Evolutionary conservation across 2,888 invertebrate genomes (phyloP).

Genomic region (Drosophila leonis): DNA sequence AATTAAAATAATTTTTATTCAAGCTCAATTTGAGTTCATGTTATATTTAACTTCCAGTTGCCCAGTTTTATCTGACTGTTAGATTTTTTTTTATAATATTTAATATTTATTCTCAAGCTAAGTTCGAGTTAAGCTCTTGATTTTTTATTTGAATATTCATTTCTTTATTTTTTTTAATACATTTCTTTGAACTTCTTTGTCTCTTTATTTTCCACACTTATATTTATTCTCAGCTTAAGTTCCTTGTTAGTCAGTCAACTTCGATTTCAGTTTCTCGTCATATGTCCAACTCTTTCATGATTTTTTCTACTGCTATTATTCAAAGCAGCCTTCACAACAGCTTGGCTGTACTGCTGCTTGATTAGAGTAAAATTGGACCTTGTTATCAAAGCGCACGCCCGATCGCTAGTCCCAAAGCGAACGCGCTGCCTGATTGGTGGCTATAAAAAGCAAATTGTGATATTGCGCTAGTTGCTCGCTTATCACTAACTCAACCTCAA

Average conservation of each 20-base stretch:
- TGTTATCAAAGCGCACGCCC: constrained; percentile 67
- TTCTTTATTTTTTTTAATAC: no score
- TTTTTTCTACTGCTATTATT: background rate
- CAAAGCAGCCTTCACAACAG: constrained; percentile 31
- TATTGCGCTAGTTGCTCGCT: constrained; percentile 67
- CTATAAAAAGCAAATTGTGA: constrained; percentile 68
- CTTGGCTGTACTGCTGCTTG: constrained; percentile 18
- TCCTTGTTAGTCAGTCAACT: background rate
- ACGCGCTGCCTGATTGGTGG: constrained; percentile 62
- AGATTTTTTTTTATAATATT: no score
- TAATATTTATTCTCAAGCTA: no score
- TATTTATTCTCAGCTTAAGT: background rate
- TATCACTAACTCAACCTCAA: constrained; percentile 51
- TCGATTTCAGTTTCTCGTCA: background rate
- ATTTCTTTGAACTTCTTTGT: no score
- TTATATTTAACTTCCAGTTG: no score
- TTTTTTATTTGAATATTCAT: no score
- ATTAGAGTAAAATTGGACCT: constrained; percentile 43
- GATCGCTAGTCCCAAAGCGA: constrained; percentile 58
- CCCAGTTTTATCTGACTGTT: no score
- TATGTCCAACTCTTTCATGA: background rate
- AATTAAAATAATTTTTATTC: no score
- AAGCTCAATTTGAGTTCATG: no score
- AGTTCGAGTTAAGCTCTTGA: no score
- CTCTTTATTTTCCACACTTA: no score